Base-by-base conservation (phyloP, 2,888 invertebrate genomes). In the Tipula helvola region DNA sequence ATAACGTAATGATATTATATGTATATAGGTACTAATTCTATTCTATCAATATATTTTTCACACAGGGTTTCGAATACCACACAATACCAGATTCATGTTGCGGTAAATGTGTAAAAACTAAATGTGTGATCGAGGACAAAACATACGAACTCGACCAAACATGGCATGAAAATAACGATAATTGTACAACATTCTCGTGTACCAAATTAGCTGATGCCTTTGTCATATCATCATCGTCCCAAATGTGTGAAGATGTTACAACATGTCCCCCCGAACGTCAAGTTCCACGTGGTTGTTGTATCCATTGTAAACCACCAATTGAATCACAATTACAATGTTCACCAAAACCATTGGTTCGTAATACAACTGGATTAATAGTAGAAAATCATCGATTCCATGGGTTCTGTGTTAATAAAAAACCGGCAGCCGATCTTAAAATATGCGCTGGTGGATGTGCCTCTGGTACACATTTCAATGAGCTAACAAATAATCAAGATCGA, bases 381-480 rank as follows among this genome's bases (percentile, higher is more conserved):
- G 89, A 92, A 7, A 88, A 89, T 5, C 89, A 92, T 57, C 90
- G 90, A 0, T 88, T 89, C 12, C 94, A 94, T 90, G 96, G 95
- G 0, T 88, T 91, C 0, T 97, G 96, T 90, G 91, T 91, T 87
- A 97, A 96, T 91, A 90, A 91, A 36, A 89, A 92, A 87, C 92
- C 94, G 0, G 91, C 96, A 18, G 88, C 89, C 4, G 94, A 93
- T 5, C 93, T 96, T 89, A 94, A 93, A 8, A 94, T 96, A 90
- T 97, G 96, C 89, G 92, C 93, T 86, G 96, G 96, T 0, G 90
- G 92, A 13, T 96, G 96, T 89, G 92, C 93, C 88, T 96, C 96
- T 0, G 94, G 94, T 18, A 95, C 95, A 0, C 90, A 93, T n/a
- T 96, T 94, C 88, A 95, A 95, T 89, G 41, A 84, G 39, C 7